phyloP scores from a whole-genome alignment of 2,797 vertebrate species.

The Gallinago nigripennis region DNA sequence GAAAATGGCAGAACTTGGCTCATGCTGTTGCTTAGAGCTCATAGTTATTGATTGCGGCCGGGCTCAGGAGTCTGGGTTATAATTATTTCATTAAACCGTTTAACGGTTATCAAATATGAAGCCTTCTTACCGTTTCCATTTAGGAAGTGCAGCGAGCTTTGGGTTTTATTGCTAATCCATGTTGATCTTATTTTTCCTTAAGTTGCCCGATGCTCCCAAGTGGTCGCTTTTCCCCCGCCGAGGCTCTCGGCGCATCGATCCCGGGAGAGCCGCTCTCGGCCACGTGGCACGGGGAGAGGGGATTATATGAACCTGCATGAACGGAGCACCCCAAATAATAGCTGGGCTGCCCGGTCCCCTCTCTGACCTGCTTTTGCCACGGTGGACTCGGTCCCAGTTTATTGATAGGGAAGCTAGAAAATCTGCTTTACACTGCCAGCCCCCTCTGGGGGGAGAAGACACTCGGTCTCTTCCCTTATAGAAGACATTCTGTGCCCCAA shows the following conservation, averaged over 20 bases:
- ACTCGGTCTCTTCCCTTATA: rapidly evolving
- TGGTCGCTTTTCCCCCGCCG: neutral
- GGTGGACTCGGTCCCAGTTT: neutral
- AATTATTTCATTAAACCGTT: constrained; percentile 82
- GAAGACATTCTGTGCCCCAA: rapidly evolving
- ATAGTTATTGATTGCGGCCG: constrained; percentile 68
- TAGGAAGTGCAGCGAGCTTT: neutral
- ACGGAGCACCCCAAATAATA: neutral
- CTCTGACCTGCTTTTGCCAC: neutral
- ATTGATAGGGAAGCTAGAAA: neutral
- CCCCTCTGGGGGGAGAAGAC: neutral
- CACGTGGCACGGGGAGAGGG: rapidly evolving
- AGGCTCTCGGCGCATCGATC: neutral
- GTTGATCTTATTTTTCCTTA: neutral
- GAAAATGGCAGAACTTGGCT: constrained; percentile 52
- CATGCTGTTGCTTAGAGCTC: constrained; percentile 66
- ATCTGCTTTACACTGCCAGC: neutral
- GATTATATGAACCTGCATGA: rapidly evolving
- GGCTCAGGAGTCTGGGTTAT: constrained; percentile 69
- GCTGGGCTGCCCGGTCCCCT: rapidly evolving
- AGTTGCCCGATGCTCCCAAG: neutral
- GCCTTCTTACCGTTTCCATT: constrained; percentile 26
- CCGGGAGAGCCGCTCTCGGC: neutral
- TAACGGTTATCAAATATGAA: constrained; percentile 81
- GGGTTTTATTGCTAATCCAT: constrained; percentile 6